Evolutionary conservation across 2,888 invertebrate species (phyloP), one percentile per base, ranked within the genome.

Genomic region (Diplolepis rosae): DNA sequence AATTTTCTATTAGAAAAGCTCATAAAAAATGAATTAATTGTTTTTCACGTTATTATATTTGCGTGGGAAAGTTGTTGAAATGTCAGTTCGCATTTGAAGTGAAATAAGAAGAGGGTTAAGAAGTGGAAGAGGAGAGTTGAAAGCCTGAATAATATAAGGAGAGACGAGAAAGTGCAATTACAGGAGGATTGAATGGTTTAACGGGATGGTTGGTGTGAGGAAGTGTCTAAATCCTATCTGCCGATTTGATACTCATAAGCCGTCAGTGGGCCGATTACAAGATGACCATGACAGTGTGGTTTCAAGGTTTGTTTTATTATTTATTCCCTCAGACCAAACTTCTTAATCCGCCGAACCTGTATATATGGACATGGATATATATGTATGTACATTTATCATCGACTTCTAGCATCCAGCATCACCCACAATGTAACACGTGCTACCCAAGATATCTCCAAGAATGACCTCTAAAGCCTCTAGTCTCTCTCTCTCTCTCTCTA

Each of bases 281-380:
- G 69, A 78, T 78, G 77, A 69, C 77, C 70, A 80, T 78, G 80
- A 77, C 80, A 66, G 66, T 61, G 72, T 65, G 51, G 54, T 71
- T 70, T 76, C 52, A 56, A 13, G 51, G 69, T 66, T 68, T 72
- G 73, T 76, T 75, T 75, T 74, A 54, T 71, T 75, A 68, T 54
- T 39, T 35, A 65, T 65, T 67, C 70, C 66, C 52, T 35, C 32
- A 42, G 61, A 54, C 52, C 66, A 48, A 80, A 80, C 79, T 72
- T 83, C 76, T 83, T 84, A 83, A 83, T 83, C 84, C 75, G 81
- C 79, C 78, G 76, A 66, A 72, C 73, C 76, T 4, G 15, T 54
- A 9, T 54, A 54, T 32, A 54, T 52, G 1, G 28, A 30, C 18
- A 48, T 50, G 22, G 9, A 9, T 50, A 51, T 51, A 4, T 11